Conservation (phyloP, 1,140 invertebrate genomes). For the Globodera rostochiensis region DNA sequence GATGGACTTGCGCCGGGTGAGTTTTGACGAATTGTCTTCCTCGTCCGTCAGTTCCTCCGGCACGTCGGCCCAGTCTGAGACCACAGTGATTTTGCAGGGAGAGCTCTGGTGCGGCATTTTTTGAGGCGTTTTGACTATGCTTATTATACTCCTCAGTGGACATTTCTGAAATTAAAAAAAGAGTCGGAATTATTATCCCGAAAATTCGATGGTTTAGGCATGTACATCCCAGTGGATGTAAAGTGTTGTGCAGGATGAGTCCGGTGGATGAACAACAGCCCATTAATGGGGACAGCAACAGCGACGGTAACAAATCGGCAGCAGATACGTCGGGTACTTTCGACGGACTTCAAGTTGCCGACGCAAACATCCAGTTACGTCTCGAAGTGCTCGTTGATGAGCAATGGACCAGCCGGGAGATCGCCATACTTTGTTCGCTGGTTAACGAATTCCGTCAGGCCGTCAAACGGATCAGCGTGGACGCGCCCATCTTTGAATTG, state of each 20-base stretch:
- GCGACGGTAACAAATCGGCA: not conserved
- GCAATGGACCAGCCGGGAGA: slow-evolving; percentile 53
- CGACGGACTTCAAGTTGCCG: not conserved
- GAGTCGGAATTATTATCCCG: too few relatives aligned
- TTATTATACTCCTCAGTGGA: too few relatives aligned
- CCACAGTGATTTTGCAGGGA: slow-evolving; percentile 11
- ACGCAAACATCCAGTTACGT: not conserved
- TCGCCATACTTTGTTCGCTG: slow-evolving; percentile 46
- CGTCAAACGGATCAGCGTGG: slow-evolving; percentile 45
- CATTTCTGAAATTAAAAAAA: too few relatives aligned
- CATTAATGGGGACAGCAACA: not conserved
- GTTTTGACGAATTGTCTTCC: slow-evolving; percentile 25
- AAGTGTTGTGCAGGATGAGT: slow-evolving; percentile 14
- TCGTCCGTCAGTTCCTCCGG: not conserved
- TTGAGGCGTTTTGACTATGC: too few relatives aligned
- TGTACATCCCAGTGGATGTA: slow-evolving; percentile 12
- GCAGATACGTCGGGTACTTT: not conserved
- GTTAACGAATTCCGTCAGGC: slow-evolving; percentile 46
- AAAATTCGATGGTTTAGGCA: not conserved
- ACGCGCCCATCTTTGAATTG: slow-evolving; percentile 62
- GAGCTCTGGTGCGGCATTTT: not conserved
- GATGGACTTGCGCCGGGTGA: slow-evolving; percentile 44
- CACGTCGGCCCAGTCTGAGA: not conserved
- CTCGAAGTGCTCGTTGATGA: slow-evolving; percentile 49
- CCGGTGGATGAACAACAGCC: not conserved